Conservation (phyloP, 2,797 vertebrate species). For the Erithacus rubecula region DNA sequence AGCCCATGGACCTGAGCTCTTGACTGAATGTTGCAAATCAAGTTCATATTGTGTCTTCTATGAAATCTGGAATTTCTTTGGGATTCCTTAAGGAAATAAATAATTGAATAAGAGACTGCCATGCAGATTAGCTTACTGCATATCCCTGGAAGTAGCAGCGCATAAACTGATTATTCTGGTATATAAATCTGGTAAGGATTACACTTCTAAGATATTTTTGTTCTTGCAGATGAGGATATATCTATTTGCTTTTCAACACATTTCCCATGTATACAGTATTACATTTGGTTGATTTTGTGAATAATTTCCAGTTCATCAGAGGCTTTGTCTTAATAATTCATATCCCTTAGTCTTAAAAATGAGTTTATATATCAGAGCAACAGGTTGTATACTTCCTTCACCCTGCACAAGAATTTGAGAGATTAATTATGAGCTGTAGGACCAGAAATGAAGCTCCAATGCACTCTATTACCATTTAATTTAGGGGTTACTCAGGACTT, state of each 20-base stretch:
- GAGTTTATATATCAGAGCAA: not conserved
- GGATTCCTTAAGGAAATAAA: not conserved
- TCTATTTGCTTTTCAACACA: not conserved
- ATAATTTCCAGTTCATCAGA: not conserved
- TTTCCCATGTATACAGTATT: not conserved
- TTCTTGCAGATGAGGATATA: not conserved
- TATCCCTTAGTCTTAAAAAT: not conserved
- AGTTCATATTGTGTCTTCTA: not conserved
- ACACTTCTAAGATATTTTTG: not conserved
- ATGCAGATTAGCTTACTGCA: not conserved
- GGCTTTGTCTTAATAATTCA: not conserved
- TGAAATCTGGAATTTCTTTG: not conserved
- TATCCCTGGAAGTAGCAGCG: not conserved
- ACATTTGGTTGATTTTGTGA: not conserved
- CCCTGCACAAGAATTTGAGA: not conserved
- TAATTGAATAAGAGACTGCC: not conserved
- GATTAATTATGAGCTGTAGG: not conserved
- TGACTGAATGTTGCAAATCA: not conserved
- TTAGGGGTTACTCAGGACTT: not conserved
- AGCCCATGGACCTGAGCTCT: fast-evolving
- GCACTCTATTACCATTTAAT: not conserved
- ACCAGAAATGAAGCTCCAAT: not conserved
- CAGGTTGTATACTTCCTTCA: not conserved
- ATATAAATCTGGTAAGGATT: not conserved
- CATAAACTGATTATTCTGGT: not conserved